Evolutionary conservation across 2,888 invertebrate genomes (phyloP), one percentile per base, ranked within the genome.

Genomic region (Drosophila eohydei): DNA sequence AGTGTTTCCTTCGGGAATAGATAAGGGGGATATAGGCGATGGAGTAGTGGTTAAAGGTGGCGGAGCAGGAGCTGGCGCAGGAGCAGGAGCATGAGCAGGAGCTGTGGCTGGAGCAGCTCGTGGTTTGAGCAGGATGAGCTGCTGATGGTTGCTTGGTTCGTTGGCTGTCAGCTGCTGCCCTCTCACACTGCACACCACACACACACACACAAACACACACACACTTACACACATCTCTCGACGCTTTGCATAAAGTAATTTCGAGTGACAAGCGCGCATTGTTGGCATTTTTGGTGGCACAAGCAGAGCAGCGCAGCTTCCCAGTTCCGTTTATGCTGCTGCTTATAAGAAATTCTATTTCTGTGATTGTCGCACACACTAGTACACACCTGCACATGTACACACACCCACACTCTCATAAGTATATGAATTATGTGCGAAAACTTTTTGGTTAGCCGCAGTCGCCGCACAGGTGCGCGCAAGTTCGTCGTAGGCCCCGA

Each of bases 181-280:
- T 34, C 59, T 30, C 62, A 48, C 54, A 21, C 40, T 46, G 38
- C 62, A 26, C 54, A 52, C 54, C 30, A 16, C 14, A 16, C 26
- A 6, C 48, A n/a, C 40, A 41, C 34, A 9, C 40, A 21, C 36
- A 30, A 16, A 43, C 38, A 30, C 36, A 55, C 50, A 40, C 44
- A 46, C 28, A 48, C 46, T 40, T 40, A 41, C 26, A 28, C 21
- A 55, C 50, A 46, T 52, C 63, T 62, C 70, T 79, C 68, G 52
- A 32, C 58, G 67, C 74, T 77, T 80, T 76, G 74, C 81, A 77
- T 78, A 81, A 81, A 81, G 82, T 80, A 81, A 81, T 81, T 81
- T 80, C 74, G 71, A 71, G 80, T 80, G 80, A 78, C 80, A 78
- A 71, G 71, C 80, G 78, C 71, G 74, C 73, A 74, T 81, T 81